Evolutionary conservation across 2,113 vertebrate genomes (phyloP), one percentile per base, ranked within the genome.

Genomic region (Stomatorhinus ivindoensis): DNA sequence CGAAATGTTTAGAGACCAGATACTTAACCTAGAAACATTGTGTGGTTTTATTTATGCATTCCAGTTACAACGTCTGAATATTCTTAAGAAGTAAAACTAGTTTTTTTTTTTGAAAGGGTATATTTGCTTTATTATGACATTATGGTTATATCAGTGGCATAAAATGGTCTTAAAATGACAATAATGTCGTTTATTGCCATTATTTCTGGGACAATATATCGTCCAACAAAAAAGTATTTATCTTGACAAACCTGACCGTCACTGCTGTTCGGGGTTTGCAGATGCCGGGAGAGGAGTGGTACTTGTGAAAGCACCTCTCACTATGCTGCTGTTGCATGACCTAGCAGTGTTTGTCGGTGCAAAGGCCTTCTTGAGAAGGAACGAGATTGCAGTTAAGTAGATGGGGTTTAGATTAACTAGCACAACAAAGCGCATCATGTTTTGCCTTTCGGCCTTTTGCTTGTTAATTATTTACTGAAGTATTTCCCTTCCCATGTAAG

Each of bases 321-420:
- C 91, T 92, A 91, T 90, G 90, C 90, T 90, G 88, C 91, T 89
- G 35, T 89, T 87, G 87, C 92, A 88, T 91, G 91, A 85, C 90
- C 90, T 93, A 91, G 92, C 92, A 92, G 91, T 89, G 90, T 91
- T 89, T 90, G 80, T 48, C 4, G 11, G 91, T 90, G 92, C 88
- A 84, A 91, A 89, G 90, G 90, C 88, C 89, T 90, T 89, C 31
- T 92, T 83, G 24, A 87, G 89, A 84, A 65, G 50, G 86, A 86
- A 87, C 80, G 87, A 87, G 91, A 90, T 55, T 19, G 47, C 85
- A 53, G 85, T 31, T 9, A 50, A 87, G 19, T n/a, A 53, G 50
- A 19, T 84, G 44, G 44, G 39, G 10, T 11, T 84, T 47, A 84
- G 44, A n/a, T 8, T 47, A 8, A 47, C 21, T 39, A 44, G 42